Conservation (phyloP, 1,140 invertebrate genomes). For the Caenorhabditis inopinata region DNA sequence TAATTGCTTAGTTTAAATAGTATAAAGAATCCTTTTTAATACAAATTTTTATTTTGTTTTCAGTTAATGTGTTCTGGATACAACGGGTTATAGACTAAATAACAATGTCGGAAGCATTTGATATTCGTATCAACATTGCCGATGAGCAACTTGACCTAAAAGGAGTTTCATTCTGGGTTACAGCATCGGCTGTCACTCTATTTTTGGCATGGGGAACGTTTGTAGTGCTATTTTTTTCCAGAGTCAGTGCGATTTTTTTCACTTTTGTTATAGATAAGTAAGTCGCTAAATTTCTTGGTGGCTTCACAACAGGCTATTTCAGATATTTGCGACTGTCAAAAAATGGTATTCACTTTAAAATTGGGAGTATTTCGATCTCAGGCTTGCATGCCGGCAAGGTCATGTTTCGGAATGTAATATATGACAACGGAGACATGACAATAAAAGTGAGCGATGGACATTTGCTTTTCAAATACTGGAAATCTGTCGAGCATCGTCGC, state of each 20-base stretch:
- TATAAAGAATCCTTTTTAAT: too few species aligned
- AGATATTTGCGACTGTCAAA: constrained; percentile 36
- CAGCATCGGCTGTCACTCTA: neutral
- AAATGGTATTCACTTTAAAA: constrained; percentile 49
- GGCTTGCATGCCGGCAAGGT: constrained; percentile 88
- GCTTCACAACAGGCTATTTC: neutral
- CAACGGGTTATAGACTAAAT: neutral
- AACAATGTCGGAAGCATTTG: neutral
- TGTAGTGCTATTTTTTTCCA: neutral
- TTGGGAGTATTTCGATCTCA: constrained; percentile 86
- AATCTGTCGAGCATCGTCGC: constrained; percentile 46
- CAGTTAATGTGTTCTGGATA: neutral
- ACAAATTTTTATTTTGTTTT: too few species aligned
- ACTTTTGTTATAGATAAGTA: constrained; percentile 4
- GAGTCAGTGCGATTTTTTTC: neutral
- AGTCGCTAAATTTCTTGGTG: neutral
- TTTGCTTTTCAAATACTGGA: constrained; percentile 64
- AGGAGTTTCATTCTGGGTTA: neutral
- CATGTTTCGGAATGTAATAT: constrained; percentile 82
- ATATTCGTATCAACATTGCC: neutral
- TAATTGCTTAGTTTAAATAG: too few species aligned
- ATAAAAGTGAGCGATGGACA: constrained; percentile 92
- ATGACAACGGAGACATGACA: constrained; percentile 90
- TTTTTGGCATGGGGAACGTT: neutral
- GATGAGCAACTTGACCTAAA: neutral